phyloP scores from a whole-genome alignment of 2,113 vertebrate species.

The Egretta garzetta region DNA sequence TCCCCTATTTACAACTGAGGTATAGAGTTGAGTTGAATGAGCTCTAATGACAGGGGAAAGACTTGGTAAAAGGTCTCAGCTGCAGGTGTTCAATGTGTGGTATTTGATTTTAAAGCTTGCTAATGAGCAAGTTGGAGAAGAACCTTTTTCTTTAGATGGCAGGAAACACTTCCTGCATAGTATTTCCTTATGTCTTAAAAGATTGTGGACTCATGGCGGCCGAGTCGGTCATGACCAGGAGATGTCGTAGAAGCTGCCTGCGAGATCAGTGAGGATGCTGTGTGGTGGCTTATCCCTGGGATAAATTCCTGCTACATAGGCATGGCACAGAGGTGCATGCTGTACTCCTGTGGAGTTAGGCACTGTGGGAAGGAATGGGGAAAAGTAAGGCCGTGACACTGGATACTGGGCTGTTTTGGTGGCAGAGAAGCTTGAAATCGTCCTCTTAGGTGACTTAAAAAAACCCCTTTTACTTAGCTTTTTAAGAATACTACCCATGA shows the following conservation, averaged over 20 bases:
- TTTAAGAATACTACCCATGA: background rate
- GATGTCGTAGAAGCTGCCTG: background rate
- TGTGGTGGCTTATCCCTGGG: background rate
- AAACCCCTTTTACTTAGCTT: background rate
- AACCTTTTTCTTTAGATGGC: background rate
- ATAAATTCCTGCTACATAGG: background rate
- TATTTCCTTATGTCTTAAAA: background rate
- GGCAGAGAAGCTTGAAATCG: background rate
- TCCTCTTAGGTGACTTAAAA: background rate
- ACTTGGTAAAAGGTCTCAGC: background rate
- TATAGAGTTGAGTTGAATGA: background rate
- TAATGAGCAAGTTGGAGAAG: background rate
- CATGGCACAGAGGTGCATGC: fast-evolving
- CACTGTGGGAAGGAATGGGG: background rate
- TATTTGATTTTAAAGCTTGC: background rate
- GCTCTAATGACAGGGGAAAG: background rate
- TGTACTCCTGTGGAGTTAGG: background rate
- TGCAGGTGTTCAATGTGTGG: background rate
- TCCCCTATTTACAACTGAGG: background rate
- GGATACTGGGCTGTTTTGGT: background rate
- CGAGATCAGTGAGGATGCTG: background rate
- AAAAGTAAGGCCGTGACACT: fast-evolving
- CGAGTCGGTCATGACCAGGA: background rate
- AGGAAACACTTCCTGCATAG: background rate
- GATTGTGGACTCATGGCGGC: background rate